Base-by-base conservation (phyloP, 2,888 invertebrate species). In the Eilema sororculum region DNA sequence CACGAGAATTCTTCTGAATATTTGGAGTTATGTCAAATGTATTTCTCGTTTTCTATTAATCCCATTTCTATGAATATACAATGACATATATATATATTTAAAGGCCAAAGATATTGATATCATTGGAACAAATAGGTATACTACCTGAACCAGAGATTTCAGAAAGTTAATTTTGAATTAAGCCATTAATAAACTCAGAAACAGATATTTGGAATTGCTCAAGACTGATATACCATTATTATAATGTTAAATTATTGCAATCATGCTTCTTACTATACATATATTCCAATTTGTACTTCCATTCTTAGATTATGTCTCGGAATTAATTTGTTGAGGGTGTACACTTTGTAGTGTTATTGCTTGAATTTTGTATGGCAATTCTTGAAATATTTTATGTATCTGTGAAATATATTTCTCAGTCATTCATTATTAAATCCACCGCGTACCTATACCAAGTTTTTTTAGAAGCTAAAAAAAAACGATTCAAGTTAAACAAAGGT, bases 401-500 rank as follows among this genome's bases (percentile, higher is more conserved):
- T 20, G 46, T 20, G 5, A 46, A 46, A 6, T 52, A 8, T 52
- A n/a, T 46, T 52, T 13, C 24, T 30, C 30, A 30, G 33, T 33
- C n/a, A 20, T n/a, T n/a, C n/a, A n/a, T n/a, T n/a, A n/a, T 66
- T 67, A 61, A 10, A 33, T 37, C 56, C 65, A 70, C 67, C 13
- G 10, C 71, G 58, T 60, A 72, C 46, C 22, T 71, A 73, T 74
- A 69, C 62, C 68, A 68, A 76, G 70, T 64, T 78, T 81, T 78
- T 64, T 65, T 76, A 80, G 79, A 79, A 80, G 80, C 75, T 69
- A 78, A 75, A 72, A 62, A 72, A 67, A 77, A 79, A 83, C 77
- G 77, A 76, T 79, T 83, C 60, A 78, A 71, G 77, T 82, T 74
- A 82, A 87, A 87, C 87, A 86, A 89, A 89, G 84, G 77, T 79